These are phyloP conservation scores for Hydropotes inermis DNA, from an alignment of 2,113 vertebrate species.

Conservation along the genomic window DNA sequence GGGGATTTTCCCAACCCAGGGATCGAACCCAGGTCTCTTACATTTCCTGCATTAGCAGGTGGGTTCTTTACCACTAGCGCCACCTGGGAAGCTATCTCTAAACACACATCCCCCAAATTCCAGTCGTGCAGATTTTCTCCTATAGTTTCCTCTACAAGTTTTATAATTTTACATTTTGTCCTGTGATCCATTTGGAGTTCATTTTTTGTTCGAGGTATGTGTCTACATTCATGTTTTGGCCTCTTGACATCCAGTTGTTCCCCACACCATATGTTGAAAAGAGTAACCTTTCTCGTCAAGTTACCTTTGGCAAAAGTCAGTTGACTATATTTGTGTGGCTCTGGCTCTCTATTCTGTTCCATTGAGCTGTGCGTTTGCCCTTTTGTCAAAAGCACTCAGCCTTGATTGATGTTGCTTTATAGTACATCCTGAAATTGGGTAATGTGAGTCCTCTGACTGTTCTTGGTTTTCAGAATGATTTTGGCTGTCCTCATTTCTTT, in stretches of 20 bases:
- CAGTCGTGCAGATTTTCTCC: background rate
- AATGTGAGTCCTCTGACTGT: background rate
- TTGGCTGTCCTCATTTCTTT: background rate
- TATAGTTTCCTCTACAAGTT: background rate
- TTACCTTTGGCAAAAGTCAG: background rate
- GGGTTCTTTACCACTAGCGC: background rate
- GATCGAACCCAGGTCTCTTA: background rate
- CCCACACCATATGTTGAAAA: background rate
- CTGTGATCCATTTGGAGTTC: background rate
- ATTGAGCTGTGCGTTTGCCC: background rate
- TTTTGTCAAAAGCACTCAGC: background rate
- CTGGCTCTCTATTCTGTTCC: background rate
- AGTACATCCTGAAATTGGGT: background rate
- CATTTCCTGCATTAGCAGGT: background rate
- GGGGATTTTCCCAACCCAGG: background rate
- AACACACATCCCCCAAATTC: background rate
- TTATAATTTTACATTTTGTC: background rate
- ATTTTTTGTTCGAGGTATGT: background rate
- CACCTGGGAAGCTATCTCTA: background rate
- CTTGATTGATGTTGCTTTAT: background rate
- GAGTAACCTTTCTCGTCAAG: background rate
- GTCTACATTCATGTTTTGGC: background rate
- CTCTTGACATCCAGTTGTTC: background rate
- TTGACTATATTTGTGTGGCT: background rate
- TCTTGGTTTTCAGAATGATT: background rate